Percentiles rank a stretch among this genome's conserved stretches.
Conservation (phyloP, 2,888 invertebrate species). For the Rapana venosa region DNA sequence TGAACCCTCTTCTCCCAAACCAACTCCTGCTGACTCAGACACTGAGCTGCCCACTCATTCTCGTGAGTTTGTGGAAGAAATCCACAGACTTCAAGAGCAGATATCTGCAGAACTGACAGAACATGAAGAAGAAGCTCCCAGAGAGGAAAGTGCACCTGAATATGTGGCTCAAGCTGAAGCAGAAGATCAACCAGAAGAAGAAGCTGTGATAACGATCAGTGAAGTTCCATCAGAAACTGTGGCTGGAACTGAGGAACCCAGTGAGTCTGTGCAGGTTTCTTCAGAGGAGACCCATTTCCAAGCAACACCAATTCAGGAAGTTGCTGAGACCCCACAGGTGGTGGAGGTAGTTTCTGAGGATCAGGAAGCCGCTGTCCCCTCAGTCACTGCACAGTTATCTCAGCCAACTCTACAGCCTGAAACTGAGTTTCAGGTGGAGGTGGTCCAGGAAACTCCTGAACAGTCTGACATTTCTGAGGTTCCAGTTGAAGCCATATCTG, state of each 20-base stretch:
- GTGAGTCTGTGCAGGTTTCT: conserved; percentile 40
- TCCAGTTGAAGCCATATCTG: conserved; percentile 50
- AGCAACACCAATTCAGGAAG: conserved; percentile 47
- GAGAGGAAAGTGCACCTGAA: conserved; percentile 43
- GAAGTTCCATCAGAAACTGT: conserved; percentile 43
- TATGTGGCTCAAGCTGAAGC: conserved; percentile 50
- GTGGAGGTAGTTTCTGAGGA: conserved; percentile 44
- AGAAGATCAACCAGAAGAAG: conserved; percentile 49
- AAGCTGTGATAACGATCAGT: conserved; percentile 45
- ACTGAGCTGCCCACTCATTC: conserved; percentile 61
- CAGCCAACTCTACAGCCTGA: conserved; percentile 15
- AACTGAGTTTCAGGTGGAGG: conserved; percentile 46
- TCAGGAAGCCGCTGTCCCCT: conserved; percentile 30
- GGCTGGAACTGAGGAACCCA: conserved; percentile 42
- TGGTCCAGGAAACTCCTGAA: conserved; percentile 46
- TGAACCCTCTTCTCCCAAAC: conserved; percentile 68
- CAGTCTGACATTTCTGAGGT: conserved; percentile 43
- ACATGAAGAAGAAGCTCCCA: conserved; percentile 49
- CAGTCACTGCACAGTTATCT: conserved; percentile 29
- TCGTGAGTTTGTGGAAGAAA: conserved; percentile 67
- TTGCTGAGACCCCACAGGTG: conserved; percentile 40
- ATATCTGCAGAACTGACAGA: conserved; percentile 54
- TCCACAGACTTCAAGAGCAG: conserved; percentile 60
- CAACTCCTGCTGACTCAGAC: conserved; percentile 67
- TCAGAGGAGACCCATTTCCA: conserved; percentile 52